Evolutionary conservation across 2,113 vertebrate genomes (phyloP).

Genomic region (Siniperca chuatsi): DNA sequence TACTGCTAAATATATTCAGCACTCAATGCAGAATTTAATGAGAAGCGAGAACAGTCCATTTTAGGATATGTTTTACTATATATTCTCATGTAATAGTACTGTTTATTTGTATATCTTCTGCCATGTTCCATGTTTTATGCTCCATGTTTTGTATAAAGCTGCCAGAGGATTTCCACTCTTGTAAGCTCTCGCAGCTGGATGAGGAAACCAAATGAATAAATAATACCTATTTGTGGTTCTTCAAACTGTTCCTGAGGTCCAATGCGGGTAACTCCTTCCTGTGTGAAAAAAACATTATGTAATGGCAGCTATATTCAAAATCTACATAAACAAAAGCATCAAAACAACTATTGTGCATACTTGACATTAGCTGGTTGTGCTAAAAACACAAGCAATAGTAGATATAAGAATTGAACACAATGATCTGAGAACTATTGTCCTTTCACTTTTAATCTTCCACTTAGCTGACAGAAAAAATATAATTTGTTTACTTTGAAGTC

Average conservation of each 20-base stretch:
- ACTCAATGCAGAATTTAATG: slow-evolving; percentile 21
- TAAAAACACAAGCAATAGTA: background rate
- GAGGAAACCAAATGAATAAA: slow-evolving; percentile 9
- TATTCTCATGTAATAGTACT: background rate
- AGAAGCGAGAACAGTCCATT: slow-evolving; percentile 4
- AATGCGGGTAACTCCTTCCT: slow-evolving; percentile 96
- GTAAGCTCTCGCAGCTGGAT: background rate
- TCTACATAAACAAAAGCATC: slow-evolving; percentile 10
- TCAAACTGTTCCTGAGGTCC: slow-evolving; percentile 88
- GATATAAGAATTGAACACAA: background rate
- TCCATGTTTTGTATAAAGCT: slow-evolving; percentile 18
- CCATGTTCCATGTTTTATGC: background rate
- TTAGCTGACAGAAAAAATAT: slow-evolving; percentile 39
- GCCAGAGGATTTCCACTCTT: slow-evolving; percentile 1
- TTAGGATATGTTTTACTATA: slow-evolving; percentile 3
- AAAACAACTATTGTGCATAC: slow-evolving; percentile 1
- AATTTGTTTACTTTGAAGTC: slow-evolving; percentile 51
- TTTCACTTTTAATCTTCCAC: slow-evolving; percentile 33
- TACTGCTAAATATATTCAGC: slow-evolving; percentile 5
- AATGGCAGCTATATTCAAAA: background rate
- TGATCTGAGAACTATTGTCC: slow-evolving; percentile 20
- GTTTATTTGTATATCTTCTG: background rate
- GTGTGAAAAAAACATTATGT: slow-evolving; percentile 42
- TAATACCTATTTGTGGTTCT: slow-evolving; percentile 93
- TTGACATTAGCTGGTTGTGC: background rate